Percentiles rank a stretch among this genome's conserved stretches.
phyloP scores from a whole-genome alignment of 2,888 invertebrate species.

The Trichogramma dendrolimi region DNA sequence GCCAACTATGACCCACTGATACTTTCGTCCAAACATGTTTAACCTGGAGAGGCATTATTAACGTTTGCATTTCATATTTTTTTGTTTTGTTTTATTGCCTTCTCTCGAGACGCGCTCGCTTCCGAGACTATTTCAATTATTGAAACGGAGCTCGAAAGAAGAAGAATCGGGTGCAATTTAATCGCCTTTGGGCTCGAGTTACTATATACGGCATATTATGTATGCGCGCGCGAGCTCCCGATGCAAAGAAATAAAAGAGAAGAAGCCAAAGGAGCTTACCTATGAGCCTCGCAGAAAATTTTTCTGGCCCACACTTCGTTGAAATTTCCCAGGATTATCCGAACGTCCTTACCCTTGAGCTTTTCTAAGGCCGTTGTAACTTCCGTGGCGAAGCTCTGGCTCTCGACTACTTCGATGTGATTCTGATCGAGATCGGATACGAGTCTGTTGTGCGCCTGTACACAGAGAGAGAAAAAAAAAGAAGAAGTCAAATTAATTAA shows the following conservation, averaged over 20 bases:
- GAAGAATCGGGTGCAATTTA: constrained; percentile 11
- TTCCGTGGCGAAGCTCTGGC: constrained; percentile 89
- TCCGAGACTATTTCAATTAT: background rate
- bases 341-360: constrained; percentile 83
- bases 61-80: background rate
- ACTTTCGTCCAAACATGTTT: constrained; percentile 85
- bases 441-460: constrained; percentile 80
- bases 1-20: constrained; percentile 93
- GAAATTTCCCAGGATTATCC: constrained; percentile 94
- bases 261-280: constrained; percentile 48
- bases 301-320: constrained; percentile 88
- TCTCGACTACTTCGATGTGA: constrained; percentile 78
- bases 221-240: too few species aligned
- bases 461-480: too few species aligned
- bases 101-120: background rate
- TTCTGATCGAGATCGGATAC: constrained; percentile 80
- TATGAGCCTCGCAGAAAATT: constrained; percentile 84
- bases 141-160: background rate
- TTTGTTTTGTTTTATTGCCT: background rate
- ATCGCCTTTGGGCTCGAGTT: constrained; percentile 3
- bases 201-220: too few species aligned
- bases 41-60: constrained; percentile 54
- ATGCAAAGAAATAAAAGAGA: too few species aligned
- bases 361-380: constrained; percentile 74
- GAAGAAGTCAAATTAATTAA: too few species aligned